A percentile compares a stretch with the other conserved stretches of the same genome.
phyloP scores from a whole-genome alignment of 30 jellyfish, hydroid and myxozoan genomes.

The Aurelia aurita region DNA sequence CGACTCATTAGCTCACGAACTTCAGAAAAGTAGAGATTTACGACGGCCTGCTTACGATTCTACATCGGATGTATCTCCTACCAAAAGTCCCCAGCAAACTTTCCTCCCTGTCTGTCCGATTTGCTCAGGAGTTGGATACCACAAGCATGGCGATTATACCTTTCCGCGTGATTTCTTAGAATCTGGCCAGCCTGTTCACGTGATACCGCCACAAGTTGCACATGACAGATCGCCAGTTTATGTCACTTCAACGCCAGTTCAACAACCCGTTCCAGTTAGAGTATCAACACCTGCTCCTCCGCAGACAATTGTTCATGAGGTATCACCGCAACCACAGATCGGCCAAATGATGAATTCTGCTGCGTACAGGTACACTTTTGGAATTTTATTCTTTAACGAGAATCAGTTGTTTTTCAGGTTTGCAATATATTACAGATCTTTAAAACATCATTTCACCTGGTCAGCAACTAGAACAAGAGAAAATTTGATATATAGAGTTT shows the following conservation, averaged over 20 bases:
- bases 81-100: slow-evolving; percentile 1
- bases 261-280: slow-evolving; percentile 8
- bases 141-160: slow-evolving; percentile 63
- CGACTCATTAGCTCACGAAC: slow-evolving; percentile 45
- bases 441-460: no score
- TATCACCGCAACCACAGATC: slow-evolving; percentile 31
- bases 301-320: background rate
- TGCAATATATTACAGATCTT: no score
- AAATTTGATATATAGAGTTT: no score
- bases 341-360: background rate
- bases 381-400: no score
- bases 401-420: no score
- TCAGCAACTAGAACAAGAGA: no score
- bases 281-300: background rate
- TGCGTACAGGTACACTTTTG: background rate
- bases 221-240: slow-evolving; percentile 1
- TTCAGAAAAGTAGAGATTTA: slow-evolving; percentile 21
- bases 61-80: background rate
- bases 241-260: slow-evolving; percentile 39
- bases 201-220: slow-evolving; percentile 29
- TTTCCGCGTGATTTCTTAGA: slow-evolving; percentile 69
- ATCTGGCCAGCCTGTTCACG: slow-evolving; percentile 39
- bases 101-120: slow-evolving; percentile 66
- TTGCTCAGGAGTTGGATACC: slow-evolving; percentile 78
- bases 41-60: background rate